Evolutionary conservation across 1,140 invertebrate genomes (phyloP), one percentile per base, ranked within the genome.

Genomic region (Drusus annulatus): DNA sequence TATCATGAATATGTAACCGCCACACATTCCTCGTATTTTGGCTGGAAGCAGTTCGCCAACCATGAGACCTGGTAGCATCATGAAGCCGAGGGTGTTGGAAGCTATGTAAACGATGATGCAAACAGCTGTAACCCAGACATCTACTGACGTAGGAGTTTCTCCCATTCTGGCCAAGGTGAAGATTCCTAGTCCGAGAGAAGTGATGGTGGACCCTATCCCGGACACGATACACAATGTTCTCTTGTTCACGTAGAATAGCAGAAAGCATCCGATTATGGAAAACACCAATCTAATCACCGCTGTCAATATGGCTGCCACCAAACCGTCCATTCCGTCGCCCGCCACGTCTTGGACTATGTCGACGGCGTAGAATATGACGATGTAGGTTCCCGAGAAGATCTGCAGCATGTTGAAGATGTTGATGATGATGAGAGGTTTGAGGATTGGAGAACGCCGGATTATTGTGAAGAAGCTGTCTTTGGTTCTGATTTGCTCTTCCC

Each of bases 301-400:
- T 1, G 92, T 94, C 28, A 93, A 89, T 81, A 94, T 92, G 0
- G 93, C 93, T 17, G 92, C 93, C 36, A 90, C 80, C 71, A 91
- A 91, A 65, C 86, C 85, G 76, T 93, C 88, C 5, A 90, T 83
- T 15, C 79, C 74, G 78, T 80, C 85, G 5, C 87, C 88, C 78
- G 92, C 91, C 21, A 93, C 88, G 23, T 91, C 90, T 7, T 89
- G 86, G 1, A 95, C 85, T 52, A 95, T 92, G 76, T 94, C 92
- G 0, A 94, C 93, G 1, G 93, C 94, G 81, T 95, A 95, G 86
- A 94, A 95, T 63, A 95, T 92, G 45, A 94, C 90, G 1, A 95
- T 88, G 81, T 93, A 95, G 1, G 93, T 94, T 73, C 94, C 94
- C 3, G 93, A 93, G 1, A 93, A 86, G 80, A 94, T 92, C 85